Conservation (phyloP, 1,140 invertebrate species). For the Sarcophaga peregrina region DNA sequence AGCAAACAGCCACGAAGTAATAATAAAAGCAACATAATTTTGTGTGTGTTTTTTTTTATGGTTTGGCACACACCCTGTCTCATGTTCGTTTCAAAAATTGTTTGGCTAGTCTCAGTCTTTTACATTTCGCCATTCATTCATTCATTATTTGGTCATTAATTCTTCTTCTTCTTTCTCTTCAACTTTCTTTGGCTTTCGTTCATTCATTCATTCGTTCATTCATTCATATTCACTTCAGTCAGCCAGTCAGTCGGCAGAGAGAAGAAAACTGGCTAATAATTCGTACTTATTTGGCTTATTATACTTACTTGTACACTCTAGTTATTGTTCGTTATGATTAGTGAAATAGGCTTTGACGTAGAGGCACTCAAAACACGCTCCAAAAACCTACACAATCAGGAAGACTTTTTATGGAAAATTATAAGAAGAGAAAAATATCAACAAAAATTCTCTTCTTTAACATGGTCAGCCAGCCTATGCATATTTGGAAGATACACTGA, state of each 20-base stretch:
- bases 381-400: not conserved
- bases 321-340: constrained; percentile 20
- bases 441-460: no score
- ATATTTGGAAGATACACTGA: no score
- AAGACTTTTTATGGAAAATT: constrained; percentile 20
- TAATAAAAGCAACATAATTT: no score
- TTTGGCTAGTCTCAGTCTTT: not conserved
- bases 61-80: constrained; percentile 64
- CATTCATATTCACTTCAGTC: no score
- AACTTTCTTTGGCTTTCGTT: not conserved
- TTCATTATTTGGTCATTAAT: not conserved
- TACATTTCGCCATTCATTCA: not conserved
- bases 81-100: not conserved
- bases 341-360: not conserved
- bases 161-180: not conserved
- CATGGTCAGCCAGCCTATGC: no score
- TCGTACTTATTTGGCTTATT: constrained; percentile 23
- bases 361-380: not conserved
- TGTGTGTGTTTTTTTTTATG: constrained; percentile 57
- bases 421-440: not conserved
- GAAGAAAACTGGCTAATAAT: constrained; percentile 6
- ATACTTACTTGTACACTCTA: not conserved
- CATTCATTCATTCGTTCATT: not conserved
- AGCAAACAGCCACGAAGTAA: constrained; percentile 47
- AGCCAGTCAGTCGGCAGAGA: no score